These are phyloP conservation scores for Diabrotica undecimpunctata DNA, from an alignment of 1,140 invertebrate species.

Conservation along the genomic window DNA sequence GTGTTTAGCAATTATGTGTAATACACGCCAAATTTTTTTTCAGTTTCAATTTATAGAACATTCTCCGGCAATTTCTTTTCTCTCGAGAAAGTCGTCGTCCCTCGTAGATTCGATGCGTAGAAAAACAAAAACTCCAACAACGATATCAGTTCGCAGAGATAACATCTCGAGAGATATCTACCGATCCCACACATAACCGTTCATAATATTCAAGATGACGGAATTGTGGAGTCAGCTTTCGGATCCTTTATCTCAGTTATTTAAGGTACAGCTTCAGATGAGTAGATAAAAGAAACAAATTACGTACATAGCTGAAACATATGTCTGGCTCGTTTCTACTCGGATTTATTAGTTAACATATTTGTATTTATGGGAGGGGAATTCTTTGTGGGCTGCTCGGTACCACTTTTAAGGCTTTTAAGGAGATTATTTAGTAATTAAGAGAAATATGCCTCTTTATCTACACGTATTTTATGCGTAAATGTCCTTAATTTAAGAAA, in stretches of 20 bases:
- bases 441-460: no score
- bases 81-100: no score
- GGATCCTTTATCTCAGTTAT: background rate
- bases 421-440: no score
- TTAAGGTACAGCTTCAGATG: background rate
- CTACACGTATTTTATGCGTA: no score
- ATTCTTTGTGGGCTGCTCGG: background rate
- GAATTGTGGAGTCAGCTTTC: constrained; percentile 1
- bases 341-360: background rate
- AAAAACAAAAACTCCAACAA: background rate
- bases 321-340: background rate
- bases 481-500: no score
- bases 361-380: background rate
- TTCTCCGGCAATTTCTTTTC: no score
- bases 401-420: background rate
- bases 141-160: background rate
- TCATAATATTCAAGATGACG: constrained; percentile 2
- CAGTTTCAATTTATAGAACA: no score
- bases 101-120: no score
- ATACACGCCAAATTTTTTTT: no score
- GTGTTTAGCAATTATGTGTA: no score
- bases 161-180: background rate
- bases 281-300: background rate
- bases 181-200: background rate
- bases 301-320: background rate